Conservation (phyloP, 2,113 vertebrate species). For the Chionis minor region DNA sequence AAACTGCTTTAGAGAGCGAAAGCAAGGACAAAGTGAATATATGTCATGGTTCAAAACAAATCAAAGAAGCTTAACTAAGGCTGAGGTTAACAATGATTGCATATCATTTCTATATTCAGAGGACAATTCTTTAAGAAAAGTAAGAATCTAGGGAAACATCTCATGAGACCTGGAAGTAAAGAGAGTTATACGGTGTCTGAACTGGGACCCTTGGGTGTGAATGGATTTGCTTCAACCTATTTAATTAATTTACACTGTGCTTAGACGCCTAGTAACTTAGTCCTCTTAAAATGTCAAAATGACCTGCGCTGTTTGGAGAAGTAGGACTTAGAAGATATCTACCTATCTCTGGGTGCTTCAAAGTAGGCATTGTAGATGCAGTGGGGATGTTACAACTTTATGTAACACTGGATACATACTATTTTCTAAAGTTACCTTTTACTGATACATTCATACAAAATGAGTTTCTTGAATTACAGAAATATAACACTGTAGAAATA, state of each 20-base stretch:
- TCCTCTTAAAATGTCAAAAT: not conserved
- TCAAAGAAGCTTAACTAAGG: slow-evolving; percentile 39
- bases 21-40: slow-evolving; percentile 57
- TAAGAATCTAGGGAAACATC: not conserved
- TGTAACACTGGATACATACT: not conserved
- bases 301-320: not conserved
- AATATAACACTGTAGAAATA: not conserved
- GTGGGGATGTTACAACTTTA: not conserved
- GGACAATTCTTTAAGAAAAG: not conserved
- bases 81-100: not conserved
- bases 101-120: not conserved
- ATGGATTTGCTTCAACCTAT: not conserved
- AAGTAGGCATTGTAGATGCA: not conserved
- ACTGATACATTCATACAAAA: not conserved
- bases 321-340: not conserved
- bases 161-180: not conserved
- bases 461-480: not conserved
- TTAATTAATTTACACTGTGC: not conserved
- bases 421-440: not conserved
- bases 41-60: slow-evolving; percentile 57
- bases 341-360: not conserved
- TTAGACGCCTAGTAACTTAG: not conserved
- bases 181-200: not conserved
- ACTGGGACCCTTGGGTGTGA: not conserved
- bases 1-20: slow-evolving; percentile 55